These are phyloP conservation scores for Ridgeia piscesae DNA, from an alignment of 1,140 invertebrate genomes.

Conservation along the genomic window DNA sequence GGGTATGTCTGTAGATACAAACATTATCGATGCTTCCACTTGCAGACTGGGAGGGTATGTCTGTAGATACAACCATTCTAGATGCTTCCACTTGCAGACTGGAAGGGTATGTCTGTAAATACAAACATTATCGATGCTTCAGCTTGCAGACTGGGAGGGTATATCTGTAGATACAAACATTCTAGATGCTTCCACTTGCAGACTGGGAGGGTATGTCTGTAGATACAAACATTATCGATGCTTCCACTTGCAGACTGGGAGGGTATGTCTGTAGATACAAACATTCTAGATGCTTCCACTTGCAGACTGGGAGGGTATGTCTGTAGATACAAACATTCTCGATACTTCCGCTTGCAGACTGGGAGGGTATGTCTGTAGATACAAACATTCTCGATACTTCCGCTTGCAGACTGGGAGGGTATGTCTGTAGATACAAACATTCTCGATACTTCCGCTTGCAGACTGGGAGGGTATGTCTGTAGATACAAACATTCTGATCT, in stretches of 20 bases:
- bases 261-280: constrained; percentile 64
- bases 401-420: constrained; percentile 65
- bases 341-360: constrained; percentile 73
- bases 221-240: constrained; percentile 76
- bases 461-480: constrained; percentile 63
- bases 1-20: constrained; percentile 64
- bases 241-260: constrained; percentile 67
- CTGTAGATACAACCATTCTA: constrained; percentile 69
- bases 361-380: constrained; percentile 62
- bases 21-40: constrained; percentile 80
- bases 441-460: constrained; percentile 74
- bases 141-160: constrained; percentile 65
- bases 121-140: constrained; percentile 79
- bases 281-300: constrained; percentile 78
- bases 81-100: constrained; percentile 73
- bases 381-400: constrained; percentile 79
- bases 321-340: constrained; percentile 70
- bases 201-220: constrained; percentile 63
- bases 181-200: constrained; percentile 72
- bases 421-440: constrained; percentile 68
- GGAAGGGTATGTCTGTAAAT: constrained; percentile 62
- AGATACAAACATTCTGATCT: constrained; percentile 73
- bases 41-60: constrained; percentile 64
- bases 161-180: constrained; percentile 68
- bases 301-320: constrained; percentile 64